Conservation (phyloP, 2,113 vertebrate genomes). For the Thryonomys swinderianus region DNA sequence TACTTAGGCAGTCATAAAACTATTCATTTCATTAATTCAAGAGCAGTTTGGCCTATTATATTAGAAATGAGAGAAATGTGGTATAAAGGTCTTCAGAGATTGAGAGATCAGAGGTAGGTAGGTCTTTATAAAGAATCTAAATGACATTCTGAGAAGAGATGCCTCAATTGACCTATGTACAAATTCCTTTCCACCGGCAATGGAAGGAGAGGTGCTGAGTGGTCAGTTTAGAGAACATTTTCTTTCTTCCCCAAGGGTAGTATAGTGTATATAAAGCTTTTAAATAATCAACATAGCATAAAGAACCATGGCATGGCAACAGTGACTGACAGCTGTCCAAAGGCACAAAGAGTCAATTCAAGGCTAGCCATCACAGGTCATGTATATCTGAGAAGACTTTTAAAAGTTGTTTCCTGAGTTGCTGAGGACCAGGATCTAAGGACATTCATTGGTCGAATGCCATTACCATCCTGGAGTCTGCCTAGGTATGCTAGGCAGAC, state of each 20-base stretch:
- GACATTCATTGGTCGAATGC: slow-evolving; percentile 1
- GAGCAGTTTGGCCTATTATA: slow-evolving; percentile 45
- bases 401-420: neutral
- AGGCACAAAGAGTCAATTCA: neutral
- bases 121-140: neutral
- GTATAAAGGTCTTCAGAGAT: slow-evolving; percentile 25
- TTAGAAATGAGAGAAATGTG: slow-evolving; percentile 34
- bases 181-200: neutral
- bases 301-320: neutral
- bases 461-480: neutral
- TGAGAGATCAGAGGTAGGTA: neutral
- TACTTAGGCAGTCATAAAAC: neutral
- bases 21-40: slow-evolving; percentile 22
- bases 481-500: neutral
- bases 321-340: slow-evolving; percentile 35
- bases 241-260: neutral
- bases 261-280: neutral
- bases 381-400: slow-evolving; percentile 31
- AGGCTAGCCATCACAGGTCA: neutral
- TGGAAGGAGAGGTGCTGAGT: neutral
- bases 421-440: slow-evolving; percentile 8
- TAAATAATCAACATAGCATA: neutral
- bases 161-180: neutral
- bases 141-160: neutral
- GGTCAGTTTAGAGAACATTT: neutral